A percentile compares a stretch with the other conserved stretches of the same genome.
phyloP scores from a whole-genome alignment of 2,888 invertebrate genomes.

The Drosophila prostipennis region DNA sequence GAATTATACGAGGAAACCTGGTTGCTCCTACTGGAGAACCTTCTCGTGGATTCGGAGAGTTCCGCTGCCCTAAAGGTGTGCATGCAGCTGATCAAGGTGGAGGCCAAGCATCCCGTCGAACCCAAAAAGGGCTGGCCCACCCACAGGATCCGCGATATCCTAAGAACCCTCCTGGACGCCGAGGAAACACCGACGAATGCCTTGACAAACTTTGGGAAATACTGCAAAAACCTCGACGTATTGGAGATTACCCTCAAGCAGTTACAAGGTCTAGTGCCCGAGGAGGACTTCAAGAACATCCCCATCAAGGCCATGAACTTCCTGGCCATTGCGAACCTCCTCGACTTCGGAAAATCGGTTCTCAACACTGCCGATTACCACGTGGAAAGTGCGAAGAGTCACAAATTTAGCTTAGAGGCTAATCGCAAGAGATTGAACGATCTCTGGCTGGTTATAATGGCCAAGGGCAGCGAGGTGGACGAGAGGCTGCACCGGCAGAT shows the following conservation, averaged over 20 bases:
- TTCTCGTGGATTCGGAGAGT: conserved; percentile 69
- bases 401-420: conserved; percentile 85
- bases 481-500: conserved; percentile 90
- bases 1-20: conserved; percentile 88
- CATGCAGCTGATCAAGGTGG: conserved; percentile 89
- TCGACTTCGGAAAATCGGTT: conserved; percentile 83
- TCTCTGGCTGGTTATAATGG: conserved; percentile 87
- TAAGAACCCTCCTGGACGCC: conserved; percentile 87
- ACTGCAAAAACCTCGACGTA: conserved; percentile 90
- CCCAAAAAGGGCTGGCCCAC: conserved; percentile 84
- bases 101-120: conserved; percentile 88
- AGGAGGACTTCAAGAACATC: conserved; percentile 84
- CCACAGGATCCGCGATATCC: conserved; percentile 87
- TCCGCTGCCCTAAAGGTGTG: conserved; percentile 89
- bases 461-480: conserved; percentile 87
- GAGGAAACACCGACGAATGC: conserved; percentile 87
- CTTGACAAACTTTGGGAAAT: conserved; percentile 90
- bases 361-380: conserved; percentile 79
- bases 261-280: conserved; percentile 86
- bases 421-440: conserved; percentile 88
- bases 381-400: conserved; percentile 12
- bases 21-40: conserved; percentile 84
- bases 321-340: conserved; percentile 87
- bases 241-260: conserved; percentile 89
- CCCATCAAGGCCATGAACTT: conserved; percentile 87